These are phyloP conservation scores for Latrodectus elegans DNA, from an alignment of 2,888 invertebrate genomes.

Conservation along the genomic window DNA sequence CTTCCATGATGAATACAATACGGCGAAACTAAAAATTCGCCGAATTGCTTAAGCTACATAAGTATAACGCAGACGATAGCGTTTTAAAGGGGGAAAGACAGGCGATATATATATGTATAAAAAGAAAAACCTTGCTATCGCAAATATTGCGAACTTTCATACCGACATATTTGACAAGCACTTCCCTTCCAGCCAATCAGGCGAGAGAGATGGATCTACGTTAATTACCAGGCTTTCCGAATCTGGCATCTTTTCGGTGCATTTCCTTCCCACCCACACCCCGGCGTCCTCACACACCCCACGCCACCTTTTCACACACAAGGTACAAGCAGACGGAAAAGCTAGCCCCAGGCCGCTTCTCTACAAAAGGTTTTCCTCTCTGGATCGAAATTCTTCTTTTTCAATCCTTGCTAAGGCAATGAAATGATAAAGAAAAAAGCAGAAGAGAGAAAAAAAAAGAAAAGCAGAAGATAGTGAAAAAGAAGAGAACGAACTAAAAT, in stretches of 20 bases:
- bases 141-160: slow-evolving; percentile 61
- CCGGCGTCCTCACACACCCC: background rate
- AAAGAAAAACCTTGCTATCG: slow-evolving; percentile 47
- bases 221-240: slow-evolving; percentile 66
- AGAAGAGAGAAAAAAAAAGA: slow-evolving; percentile 14
- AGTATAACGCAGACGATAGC: slow-evolving; percentile 16
- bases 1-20: slow-evolving; percentile 19
- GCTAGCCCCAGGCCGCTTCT: slow-evolving; percentile 34
- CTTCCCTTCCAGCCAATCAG: slow-evolving; percentile 66
- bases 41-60: slow-evolving; percentile 25
- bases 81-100: slow-evolving; percentile 42
- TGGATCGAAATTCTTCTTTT: slow-evolving; percentile 57
- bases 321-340: slow-evolving; percentile 12
- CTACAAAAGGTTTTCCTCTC: slow-evolving; percentile 48
- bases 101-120: slow-evolving; percentile 1
- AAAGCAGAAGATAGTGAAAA: slow-evolving; percentile 3
- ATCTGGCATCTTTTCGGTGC: slow-evolving; percentile 60
- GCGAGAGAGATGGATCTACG: slow-evolving; percentile 64
- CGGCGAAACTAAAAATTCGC: background rate
- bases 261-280: slow-evolving; percentile 14
- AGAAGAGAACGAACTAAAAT: slow-evolving; percentile 13
- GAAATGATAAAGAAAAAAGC: slow-evolving; percentile 39
- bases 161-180: slow-evolving; percentile 66
- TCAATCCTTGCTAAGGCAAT: slow-evolving; percentile 37
- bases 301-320: slow-evolving; percentile 42